Evolutionary conservation across 2,888 invertebrate species (phyloP), one percentile per base, ranked within the genome.

Genomic region (Calliphora vomitoria): DNA sequence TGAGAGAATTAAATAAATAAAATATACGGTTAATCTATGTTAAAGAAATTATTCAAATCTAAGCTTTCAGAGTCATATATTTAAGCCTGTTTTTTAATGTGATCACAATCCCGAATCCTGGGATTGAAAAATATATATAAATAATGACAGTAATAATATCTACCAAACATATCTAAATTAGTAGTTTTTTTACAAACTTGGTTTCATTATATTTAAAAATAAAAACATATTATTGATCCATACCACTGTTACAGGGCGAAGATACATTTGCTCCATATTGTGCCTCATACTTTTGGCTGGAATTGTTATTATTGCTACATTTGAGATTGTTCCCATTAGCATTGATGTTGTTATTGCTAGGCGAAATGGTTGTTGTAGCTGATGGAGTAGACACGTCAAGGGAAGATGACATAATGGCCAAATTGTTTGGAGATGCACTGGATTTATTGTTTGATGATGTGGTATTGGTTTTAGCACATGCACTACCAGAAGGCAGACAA

Each of bases 241-340:
- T 82, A 82, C 82, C 83, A 78, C 78, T 79, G n/a, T 78, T 78
- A 58, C 71, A 78, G 6, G 83, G 83, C 6, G 83, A 84, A 78
- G 78, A 47, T 25, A 58, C 72, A 78, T 84, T 84, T 66, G 53
- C 71, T 64, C 71, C 71, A 58, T 64, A 84, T 55, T 55, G 8
- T 58, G 64, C 35, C 8, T 84, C 83, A 72, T 71, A 71, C n/a
- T 84, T 84, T 47, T 79, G 83, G 25, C 20, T 71, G 13, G 20
- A 8, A 25, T 71, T 84, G 44, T 69, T 71, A 62, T 82, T 82
- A 8, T 15, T 82, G 31, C 50, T 82, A 13, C 83, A 78, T 25
- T 78, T 78, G 20, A 55, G 53, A 53, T 72, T 83, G 8, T 66
- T 84, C 15, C 64, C 71, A 75, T 47, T 82, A 3, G 66, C 18